phyloP scores from a whole-genome alignment of 2,888 invertebrate species.

The Dioctria rufipes region DNA sequence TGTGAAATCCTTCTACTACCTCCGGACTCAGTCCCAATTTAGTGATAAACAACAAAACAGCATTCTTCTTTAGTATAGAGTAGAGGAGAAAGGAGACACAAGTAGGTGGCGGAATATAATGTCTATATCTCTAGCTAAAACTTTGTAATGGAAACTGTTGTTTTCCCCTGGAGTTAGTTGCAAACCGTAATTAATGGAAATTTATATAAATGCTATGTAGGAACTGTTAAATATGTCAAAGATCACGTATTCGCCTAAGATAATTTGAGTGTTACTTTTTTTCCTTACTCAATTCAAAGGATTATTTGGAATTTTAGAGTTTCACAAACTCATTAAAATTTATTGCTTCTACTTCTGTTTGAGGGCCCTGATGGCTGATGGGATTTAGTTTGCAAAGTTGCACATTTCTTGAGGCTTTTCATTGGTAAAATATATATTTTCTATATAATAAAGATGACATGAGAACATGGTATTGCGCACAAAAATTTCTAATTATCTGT shows the following conservation, averaged over 20 bases:
- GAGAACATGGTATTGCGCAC: too few relatives aligned
- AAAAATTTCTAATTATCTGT: too few relatives aligned
- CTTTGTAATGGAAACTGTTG: slow-evolving; percentile 57
- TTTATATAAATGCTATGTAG: slow-evolving; percentile 51
- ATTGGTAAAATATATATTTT: too few relatives aligned
- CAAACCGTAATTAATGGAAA: slow-evolving; percentile 56
- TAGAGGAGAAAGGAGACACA: slow-evolving; percentile 1
- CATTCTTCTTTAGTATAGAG: slow-evolving; percentile 12
- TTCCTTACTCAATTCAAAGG: slow-evolving; percentile 12
- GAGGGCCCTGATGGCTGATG: background rate
- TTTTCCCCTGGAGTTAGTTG: slow-evolving; percentile 51
- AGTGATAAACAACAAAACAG: slow-evolving; percentile 45
- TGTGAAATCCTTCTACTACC: slow-evolving; percentile 27
- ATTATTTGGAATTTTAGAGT: slow-evolving; percentile 39
- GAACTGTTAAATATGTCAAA: slow-evolving; percentile 40
- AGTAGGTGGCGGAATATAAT: slow-evolving; percentile 6
- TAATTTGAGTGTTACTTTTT: background rate
- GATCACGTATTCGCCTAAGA: slow-evolving; percentile 33
- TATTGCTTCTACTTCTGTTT: slow-evolving; percentile 14
- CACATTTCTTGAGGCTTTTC: too few relatives aligned
- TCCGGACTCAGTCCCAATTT: slow-evolving; percentile 35
- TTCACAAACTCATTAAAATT: slow-evolving; percentile 33
- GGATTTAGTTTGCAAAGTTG: too few relatives aligned
- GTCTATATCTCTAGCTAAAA: slow-evolving; percentile 30
- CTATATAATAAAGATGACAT: too few relatives aligned